Evolutionary conservation across 2,113 vertebrate genomes (phyloP).

Genomic region (Pampusana beccarii): DNA sequence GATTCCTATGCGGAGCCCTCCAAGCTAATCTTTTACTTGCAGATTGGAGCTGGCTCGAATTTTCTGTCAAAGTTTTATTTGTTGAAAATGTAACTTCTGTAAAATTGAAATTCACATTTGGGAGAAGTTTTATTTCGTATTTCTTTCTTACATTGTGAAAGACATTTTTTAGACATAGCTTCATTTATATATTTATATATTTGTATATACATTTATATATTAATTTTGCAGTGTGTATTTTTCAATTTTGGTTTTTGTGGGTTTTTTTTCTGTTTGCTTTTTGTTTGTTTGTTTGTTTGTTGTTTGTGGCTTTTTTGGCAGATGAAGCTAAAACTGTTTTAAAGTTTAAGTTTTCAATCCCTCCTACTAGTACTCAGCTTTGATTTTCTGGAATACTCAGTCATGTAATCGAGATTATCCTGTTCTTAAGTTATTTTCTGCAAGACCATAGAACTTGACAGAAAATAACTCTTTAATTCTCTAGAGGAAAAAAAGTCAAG

Average conservation of each 20-base stretch:
- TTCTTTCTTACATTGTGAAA: background rate
- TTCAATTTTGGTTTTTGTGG: background rate
- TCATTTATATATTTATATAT: background rate
- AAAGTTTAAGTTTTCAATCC: background rate
- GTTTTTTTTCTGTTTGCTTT: too few relatives aligned
- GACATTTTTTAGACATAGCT: rapidly evolving
- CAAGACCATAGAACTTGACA: background rate
- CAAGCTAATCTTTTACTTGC: background rate
- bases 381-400: background rate
- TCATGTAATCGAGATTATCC: rapidly evolving
- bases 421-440: background rate
- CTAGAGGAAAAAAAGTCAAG: background rate
- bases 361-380: rapidly evolving
- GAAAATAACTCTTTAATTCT: background rate
- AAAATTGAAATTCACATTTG: background rate
- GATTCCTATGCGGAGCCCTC: background rate
- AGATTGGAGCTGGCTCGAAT: background rate
- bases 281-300: too few relatives aligned
- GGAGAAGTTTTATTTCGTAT: background rate
- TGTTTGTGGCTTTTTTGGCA: background rate
- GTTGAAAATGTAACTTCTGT: background rate
- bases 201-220: too few relatives aligned
- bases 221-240: rapidly evolving
- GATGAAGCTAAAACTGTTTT: background rate
- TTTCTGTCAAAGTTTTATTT: background rate